A percentile compares a stretch with the other conserved stretches of the same genome.
Evolutionary conservation across 2,888 invertebrate genomes (phyloP).

Genomic region (Patella ulyssiponensis): DNA sequence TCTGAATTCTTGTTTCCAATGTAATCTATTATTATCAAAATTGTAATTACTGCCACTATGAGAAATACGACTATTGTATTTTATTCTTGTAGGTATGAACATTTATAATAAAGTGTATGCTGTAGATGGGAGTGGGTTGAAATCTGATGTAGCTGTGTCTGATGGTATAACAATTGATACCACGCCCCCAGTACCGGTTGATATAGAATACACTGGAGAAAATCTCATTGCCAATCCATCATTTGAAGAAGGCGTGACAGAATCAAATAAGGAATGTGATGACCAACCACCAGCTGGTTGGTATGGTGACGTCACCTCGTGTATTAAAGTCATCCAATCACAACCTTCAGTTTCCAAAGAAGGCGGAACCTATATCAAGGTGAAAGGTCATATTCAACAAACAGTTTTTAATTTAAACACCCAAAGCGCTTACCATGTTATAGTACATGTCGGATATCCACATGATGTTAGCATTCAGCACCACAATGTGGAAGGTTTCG

Average conservation of each 20-base stretch:
- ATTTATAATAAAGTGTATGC: constrained; percentile 44
- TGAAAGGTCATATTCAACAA: neutral
- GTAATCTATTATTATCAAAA: no score
- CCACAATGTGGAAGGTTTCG: constrained; percentile 26
- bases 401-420: neutral
- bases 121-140: constrained; percentile 42
- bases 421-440: constrained; percentile 16
- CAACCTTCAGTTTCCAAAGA: neutral
- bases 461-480: constrained; percentile 17
- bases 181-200: constrained; percentile 37
- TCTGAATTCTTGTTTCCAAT: no score
- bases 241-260: constrained; percentile 21
- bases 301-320: constrained; percentile 12
- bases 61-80: neutral
- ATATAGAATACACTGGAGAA: constrained; percentile 15
- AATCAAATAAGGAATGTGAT: constrained; percentile 21
- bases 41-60: no score
- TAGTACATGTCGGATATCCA: constrained; percentile 28
- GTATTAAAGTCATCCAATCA: constrained; percentile 13
- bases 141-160: constrained; percentile 39
- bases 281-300: constrained; percentile 14
- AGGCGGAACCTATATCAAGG: neutral
- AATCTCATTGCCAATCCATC: constrained; percentile 24
- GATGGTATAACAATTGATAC: constrained; percentile 48
- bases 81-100: constrained; percentile 32